A percentile compares a stretch with the other conserved stretches of the same genome.
Evolutionary conservation across 2,113 vertebrate species (phyloP).

Genomic region (Notothenia rossii): DNA sequence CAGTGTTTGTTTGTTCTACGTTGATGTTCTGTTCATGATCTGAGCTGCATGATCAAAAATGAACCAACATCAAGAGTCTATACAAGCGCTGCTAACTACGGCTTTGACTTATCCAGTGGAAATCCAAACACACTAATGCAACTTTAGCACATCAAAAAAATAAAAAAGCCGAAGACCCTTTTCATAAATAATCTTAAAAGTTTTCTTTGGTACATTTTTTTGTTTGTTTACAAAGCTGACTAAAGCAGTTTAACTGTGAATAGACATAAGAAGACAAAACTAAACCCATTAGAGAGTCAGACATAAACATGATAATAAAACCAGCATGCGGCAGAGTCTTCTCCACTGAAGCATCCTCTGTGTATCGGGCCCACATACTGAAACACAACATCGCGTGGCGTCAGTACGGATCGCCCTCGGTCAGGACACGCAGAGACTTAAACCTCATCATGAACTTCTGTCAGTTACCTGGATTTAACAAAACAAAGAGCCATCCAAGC

Average conservation of each 20-base stretch:
- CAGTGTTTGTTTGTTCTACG: constrained; percentile 5
- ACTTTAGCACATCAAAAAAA: constrained; percentile 11
- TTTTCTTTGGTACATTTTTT: constrained; percentile 23
- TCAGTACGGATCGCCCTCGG: constrained; percentile 66
- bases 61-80: not conserved
- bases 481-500: constrained; percentile 72
- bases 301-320: constrained; percentile 76
- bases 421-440: constrained; percentile 67
- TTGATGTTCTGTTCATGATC: constrained; percentile 4
- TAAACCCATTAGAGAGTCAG: constrained; percentile 58
- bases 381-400: constrained; percentile 64
- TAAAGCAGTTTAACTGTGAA: constrained; percentile 24
- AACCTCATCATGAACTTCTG: constrained; percentile 72
- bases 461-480: constrained; percentile 78
- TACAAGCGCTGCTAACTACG: not conserved
- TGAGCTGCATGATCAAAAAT: constrained; percentile 8
- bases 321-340: constrained; percentile 62
- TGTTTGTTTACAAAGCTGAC: constrained; percentile 64
- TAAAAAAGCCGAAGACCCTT: constrained; percentile 12
- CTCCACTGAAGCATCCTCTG: constrained; percentile 60
- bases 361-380: constrained; percentile 47
- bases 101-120: constrained; percentile 12
- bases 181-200: constrained; percentile 8
- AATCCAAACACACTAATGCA: constrained; percentile 15
- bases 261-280: constrained; percentile 52